These are phyloP conservation scores for Ormyrus thymus DNA, from an alignment of 2,888 invertebrate genomes.

Conservation along the genomic window DNA sequence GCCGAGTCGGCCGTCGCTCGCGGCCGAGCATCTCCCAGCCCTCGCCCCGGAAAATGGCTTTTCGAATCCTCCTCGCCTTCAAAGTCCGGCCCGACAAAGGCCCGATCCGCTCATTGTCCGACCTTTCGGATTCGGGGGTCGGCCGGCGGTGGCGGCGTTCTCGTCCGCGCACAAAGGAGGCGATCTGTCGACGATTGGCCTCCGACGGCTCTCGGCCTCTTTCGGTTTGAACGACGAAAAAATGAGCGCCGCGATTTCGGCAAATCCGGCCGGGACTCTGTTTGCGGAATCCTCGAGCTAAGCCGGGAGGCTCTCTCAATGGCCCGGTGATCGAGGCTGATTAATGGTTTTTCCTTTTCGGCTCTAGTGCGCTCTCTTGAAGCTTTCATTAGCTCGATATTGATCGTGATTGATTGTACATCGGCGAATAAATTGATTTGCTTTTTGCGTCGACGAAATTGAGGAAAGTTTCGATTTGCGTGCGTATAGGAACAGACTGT, in stretches of 20 bases:
- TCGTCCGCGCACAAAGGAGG: constrained; percentile 27
- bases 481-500: too few relatives aligned
- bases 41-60: constrained; percentile 2
- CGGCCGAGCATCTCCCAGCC: neutral
- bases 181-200: constrained; percentile 57
- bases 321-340: constrained; percentile 17
- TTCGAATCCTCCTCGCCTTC: neutral
- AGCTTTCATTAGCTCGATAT: constrained; percentile 46
- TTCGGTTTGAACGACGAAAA: constrained; percentile 28
- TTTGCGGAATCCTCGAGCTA: constrained; percentile 39
- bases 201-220: constrained; percentile 57
- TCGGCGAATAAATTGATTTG: constrained; percentile 17
- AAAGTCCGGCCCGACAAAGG: constrained; percentile 6
- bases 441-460: neutral
- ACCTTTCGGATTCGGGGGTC: neutral
- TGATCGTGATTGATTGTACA: constrained; percentile 49
- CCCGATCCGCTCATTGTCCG: constrained; percentile 28
- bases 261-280: constrained; percentile 13
- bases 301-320: neutral
- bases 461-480: neutral
- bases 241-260: constrained; percentile 31
- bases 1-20: too few relatives aligned
- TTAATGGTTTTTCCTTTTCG: constrained; percentile 42
- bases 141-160: neutral
- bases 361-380: constrained; percentile 38